Evolutionary conservation across 2,113 vertebrate genomes (phyloP).

Genomic region (Peromyscus californicus): DNA sequence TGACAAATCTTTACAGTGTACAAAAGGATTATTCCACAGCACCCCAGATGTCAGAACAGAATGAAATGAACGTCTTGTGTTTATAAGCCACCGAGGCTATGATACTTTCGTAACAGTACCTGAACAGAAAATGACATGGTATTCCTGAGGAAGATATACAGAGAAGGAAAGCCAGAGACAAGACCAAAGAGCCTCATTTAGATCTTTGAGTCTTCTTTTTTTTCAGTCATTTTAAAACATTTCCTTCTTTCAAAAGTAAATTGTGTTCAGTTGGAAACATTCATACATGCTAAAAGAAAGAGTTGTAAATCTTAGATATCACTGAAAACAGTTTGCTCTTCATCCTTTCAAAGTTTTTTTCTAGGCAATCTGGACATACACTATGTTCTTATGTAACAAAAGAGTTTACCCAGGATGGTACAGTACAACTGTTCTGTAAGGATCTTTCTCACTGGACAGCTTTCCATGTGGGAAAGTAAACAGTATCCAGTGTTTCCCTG

Average conservation of each 20-base stretch:
- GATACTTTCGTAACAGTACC: background rate
- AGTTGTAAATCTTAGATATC: background rate
- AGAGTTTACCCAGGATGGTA: background rate
- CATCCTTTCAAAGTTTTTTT: background rate
- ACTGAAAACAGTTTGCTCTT: background rate
- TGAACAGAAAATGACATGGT: background rate
- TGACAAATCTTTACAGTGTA: no score
- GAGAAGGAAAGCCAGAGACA: background rate
- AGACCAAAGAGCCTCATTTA: background rate
- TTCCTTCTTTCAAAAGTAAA: slow-evolving; percentile 39
- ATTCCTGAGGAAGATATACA: background rate
- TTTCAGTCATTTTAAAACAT: background rate
- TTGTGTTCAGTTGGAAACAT: slow-evolving; percentile 18
- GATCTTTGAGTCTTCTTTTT: background rate
- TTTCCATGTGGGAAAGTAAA: background rate
- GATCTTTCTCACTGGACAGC: background rate
- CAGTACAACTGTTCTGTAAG: background rate
- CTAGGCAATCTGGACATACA: background rate
- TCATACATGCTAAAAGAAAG: background rate
- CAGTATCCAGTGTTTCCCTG: background rate
- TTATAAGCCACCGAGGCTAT: background rate
- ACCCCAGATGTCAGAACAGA: background rate
- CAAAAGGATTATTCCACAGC: no score
- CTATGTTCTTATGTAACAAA: background rate
- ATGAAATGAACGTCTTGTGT: background rate